Percentiles rank a stretch among this genome's conserved stretches.
These are phyloP conservation scores for Dynastes grantii DNA, from an alignment of 2,888 invertebrate species.

Conservation along the genomic window DNA sequence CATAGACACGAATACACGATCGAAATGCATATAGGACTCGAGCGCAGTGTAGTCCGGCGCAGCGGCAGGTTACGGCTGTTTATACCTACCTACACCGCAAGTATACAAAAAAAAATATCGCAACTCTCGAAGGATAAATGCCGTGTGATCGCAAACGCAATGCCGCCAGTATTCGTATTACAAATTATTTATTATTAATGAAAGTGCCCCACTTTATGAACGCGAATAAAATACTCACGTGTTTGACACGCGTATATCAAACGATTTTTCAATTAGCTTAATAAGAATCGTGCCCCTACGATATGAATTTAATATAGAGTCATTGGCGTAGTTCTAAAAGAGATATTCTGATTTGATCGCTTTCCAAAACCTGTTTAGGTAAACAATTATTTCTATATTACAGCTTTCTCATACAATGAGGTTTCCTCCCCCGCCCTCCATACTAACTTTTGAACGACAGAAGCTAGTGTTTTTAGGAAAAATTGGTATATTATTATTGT, in stretches of 20 bases:
- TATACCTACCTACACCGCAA: slow-evolving; percentile 1
- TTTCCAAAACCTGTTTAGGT: neutral
- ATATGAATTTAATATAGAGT: neutral
- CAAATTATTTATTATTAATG: slow-evolving; percentile 56
- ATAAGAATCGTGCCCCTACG: neutral
- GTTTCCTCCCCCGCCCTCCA: no score
- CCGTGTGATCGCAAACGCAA: neutral
- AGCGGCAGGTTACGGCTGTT: neutral
- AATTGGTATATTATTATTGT: no score
- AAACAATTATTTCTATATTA: no score
- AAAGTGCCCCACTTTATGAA: slow-evolving; percentile 56
- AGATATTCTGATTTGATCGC: neutral
- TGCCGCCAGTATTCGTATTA: slow-evolving; percentile 31
- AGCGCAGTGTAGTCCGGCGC: neutral
- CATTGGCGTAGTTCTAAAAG: neutral
- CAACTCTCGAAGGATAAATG: neutral
- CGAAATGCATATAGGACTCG: no score
- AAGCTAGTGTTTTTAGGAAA: no score
- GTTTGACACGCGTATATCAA: slow-evolving; percentile 60
- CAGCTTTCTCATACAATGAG: no score
- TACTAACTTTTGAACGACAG: no score
- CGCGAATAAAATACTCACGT: slow-evolving; percentile 62
- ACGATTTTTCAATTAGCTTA: slow-evolving; percentile 60
- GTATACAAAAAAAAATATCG: neutral
- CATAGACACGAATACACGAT: slow-evolving; percentile 13